A percentile compares a stretch with the other conserved stretches of the same genome.
phyloP scores from a whole-genome alignment of 2,113 vertebrate species.

The Peucedramus taeniatus region DNA sequence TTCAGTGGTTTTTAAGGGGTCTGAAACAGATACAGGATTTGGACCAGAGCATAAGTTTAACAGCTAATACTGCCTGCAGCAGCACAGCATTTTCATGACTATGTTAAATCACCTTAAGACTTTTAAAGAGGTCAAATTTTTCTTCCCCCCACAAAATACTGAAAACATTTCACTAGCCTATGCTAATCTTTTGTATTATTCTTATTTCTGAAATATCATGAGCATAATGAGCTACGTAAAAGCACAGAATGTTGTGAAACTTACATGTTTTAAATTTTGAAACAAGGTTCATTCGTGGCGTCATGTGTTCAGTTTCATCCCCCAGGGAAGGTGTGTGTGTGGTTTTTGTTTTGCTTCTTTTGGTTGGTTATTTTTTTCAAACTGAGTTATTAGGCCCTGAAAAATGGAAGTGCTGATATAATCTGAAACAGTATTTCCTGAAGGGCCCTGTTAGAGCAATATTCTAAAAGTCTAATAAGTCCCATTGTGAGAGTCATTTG shows the following conservation, averaged over 20 bases:
- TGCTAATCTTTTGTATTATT: background rate
- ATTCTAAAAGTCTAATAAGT: conserved; percentile 29
- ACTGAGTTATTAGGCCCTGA: conserved; percentile 13
- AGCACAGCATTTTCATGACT: background rate
- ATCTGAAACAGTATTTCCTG: conserved; percentile 54
- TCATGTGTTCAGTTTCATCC: background rate
- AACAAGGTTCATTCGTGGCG: background rate
- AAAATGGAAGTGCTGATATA: conserved; percentile 52
- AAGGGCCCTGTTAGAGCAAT: conserved; percentile 18
- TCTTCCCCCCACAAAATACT: background rate
- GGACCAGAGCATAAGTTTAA: background rate
- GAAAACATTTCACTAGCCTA: background rate
- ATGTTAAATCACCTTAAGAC: background rate
- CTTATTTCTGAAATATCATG: background rate
- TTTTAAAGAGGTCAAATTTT: background rate
- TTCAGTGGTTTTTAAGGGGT: background rate
- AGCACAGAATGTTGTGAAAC: background rate
- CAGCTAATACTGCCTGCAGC: background rate
- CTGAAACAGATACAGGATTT: background rate
- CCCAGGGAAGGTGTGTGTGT: background rate
- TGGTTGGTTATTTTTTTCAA: background rate
- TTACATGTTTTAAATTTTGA: background rate
- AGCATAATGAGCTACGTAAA: background rate
- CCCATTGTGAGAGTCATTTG: conserved; percentile 48
- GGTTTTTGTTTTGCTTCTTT: background rate